A percentile compares a stretch with the other conserved stretches of the same genome.
These are phyloP conservation scores for Hozukius guyotensis DNA, from an alignment of 2,797 vertebrate species.

Conservation along the genomic window DNA sequence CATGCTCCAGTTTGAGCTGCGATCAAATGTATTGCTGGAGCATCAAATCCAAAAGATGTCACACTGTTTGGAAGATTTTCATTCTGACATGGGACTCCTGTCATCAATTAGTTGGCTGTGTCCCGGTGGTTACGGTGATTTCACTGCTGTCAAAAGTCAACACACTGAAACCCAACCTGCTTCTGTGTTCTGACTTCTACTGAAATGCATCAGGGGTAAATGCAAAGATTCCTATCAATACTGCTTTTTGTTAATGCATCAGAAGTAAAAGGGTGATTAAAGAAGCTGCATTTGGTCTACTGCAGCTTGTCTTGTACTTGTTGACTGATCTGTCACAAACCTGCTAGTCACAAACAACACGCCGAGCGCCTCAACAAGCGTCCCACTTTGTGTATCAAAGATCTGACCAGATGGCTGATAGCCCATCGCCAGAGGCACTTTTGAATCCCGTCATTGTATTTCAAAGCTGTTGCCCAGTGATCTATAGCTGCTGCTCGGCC, in stretches of 20 bases:
- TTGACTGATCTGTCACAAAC: constrained; percentile 64
- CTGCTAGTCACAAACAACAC: constrained; percentile 67
- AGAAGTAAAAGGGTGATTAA: neutral
- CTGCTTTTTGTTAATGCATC: neutral
- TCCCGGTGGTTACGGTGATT: constrained; percentile 11
- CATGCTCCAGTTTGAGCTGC: constrained; percentile 10
- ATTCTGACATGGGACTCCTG: constrained; percentile 3
- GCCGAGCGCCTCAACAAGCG: constrained; percentile 63
- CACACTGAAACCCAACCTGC: constrained; percentile 17
- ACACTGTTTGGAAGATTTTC: constrained; percentile 22
- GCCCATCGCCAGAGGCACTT: constrained; percentile 65
- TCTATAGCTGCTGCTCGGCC: constrained; percentile 68
- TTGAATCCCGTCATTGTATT: constrained; percentile 80
- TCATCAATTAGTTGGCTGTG: constrained; percentile 4
- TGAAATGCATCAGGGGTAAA: constrained; percentile 4
- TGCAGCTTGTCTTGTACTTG: constrained; percentile 41
- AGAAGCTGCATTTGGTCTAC: neutral
- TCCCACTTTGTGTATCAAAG: constrained; percentile 78
- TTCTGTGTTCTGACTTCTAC: neutral
- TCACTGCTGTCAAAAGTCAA: constrained; percentile 16
- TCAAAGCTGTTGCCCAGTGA: constrained; percentile 72
- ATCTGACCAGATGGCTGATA: constrained; percentile 80
- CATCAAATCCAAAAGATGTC: constrained; percentile 27
- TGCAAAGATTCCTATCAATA: constrained; percentile 6
- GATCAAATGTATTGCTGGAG: constrained; percentile 7